Evolutionary conservation across 2,888 invertebrate genomes (phyloP), one percentile per base, ranked within the genome.

Genomic region (Drosophila recens): DNA sequence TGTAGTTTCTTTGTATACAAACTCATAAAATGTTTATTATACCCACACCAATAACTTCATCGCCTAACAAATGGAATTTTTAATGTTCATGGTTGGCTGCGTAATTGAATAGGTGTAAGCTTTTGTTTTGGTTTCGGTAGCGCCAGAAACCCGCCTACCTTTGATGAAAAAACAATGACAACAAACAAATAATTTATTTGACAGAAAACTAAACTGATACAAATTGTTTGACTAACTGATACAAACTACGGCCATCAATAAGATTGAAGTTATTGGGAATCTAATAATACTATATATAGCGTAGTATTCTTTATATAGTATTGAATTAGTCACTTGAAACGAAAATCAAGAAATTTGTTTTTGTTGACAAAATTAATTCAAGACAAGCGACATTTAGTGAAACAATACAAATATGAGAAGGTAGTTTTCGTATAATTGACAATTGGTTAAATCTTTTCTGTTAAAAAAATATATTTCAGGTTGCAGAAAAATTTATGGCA

Each of bases 161-260:
- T 38, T n/a, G 33, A 33, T 42, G 51, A 15, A 20, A 48, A 4
- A 23, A 27, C 51, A 40, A 40, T 67, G 45, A 53, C 67, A 63
- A 42, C 20, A 57, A 77, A 70, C 42, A 46, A 48, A 73, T 79
- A 30, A 73, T 76, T 82, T 69, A 82, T 83, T 81, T 46, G 75
- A 34, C 30, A 49, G 46, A n/a, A 23, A 17, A 38, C 23, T 42
- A 38, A 27, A 52, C 17, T 17, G 33, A 13, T 9, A 43, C 42
- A 57, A 36, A 43, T 27, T 48, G 51, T 43, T 65, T 64, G 52
- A 45, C 66, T 36, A 20, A 57, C 64, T 67, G 56, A 67, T 65
- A 67, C 59, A 30, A 57, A 49, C 20, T 34, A 62, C 27, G 46
- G 23, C 30, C 87, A 87, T 87, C 87, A 87, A 87, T 85, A 84